Conservation (phyloP, 2,797 vertebrate genomes). For the Malacoraja senta region DNA sequence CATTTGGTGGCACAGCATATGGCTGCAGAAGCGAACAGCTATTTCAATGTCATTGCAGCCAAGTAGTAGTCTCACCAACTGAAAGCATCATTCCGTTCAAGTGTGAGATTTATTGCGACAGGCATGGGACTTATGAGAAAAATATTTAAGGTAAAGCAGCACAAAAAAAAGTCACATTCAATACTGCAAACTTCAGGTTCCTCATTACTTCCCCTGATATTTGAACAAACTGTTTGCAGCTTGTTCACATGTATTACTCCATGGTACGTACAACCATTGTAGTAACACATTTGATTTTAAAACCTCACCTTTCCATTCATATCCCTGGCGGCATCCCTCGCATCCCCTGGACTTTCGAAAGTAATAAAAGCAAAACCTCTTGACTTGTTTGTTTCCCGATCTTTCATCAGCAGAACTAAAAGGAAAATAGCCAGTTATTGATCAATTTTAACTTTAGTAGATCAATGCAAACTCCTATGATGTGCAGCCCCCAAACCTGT, state of each 20-base stretch:
- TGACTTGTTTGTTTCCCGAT: slow-evolving; percentile 94
- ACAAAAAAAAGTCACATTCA: neutral
- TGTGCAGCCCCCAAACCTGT: too few relatives aligned
- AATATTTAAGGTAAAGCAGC: neutral
- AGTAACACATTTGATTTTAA: neutral
- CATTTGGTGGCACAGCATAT: neutral
- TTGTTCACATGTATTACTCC: neutral
- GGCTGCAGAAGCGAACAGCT: neutral
- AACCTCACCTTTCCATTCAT: slow-evolving; percentile 89
- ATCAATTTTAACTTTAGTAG: too few relatives aligned
- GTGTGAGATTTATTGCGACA: neutral
- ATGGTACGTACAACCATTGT: neutral
- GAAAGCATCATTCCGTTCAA: neutral
- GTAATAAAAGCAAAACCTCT: slow-evolving; percentile 97
- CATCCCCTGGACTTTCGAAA: slow-evolving; percentile 89
- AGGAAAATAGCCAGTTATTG: neutral
- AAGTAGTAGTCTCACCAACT: neutral
- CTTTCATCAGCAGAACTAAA: slow-evolving; percentile 90
- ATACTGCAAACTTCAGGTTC: neutral
- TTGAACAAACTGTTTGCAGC: neutral
- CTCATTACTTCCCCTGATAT: neutral
- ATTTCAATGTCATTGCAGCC: neutral
- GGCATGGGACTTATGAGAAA: neutral
- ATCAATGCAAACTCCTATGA: too few relatives aligned
- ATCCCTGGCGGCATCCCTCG: slow-evolving; percentile 91